Evolutionary conservation across 2,797 vertebrate species (phyloP).

Genomic region (Siniperca scherzeri): DNA sequence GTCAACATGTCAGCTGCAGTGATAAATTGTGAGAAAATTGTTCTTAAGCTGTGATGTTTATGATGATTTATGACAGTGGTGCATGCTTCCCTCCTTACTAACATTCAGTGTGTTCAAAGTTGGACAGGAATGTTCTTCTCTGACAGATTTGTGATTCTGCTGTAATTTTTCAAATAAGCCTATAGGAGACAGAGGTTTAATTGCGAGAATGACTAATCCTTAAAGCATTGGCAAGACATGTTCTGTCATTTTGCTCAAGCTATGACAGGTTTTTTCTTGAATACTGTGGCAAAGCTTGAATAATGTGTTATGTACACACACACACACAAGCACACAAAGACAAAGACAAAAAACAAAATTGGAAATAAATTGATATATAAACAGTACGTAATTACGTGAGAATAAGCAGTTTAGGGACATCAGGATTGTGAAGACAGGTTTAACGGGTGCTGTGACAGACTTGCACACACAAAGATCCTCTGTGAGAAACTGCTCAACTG

Average conservation of each 20-base stretch:
- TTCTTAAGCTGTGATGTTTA: neutral
- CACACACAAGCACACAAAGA: neutral
- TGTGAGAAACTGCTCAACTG: constrained; percentile 52
- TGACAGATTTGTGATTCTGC: neutral
- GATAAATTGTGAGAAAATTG: neutral
- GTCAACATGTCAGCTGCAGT: neutral
- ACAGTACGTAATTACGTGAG: neutral
- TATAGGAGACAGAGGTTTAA: neutral
- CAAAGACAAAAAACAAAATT: neutral
- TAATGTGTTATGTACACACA: neutral
- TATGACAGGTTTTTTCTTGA: constrained; percentile 8
- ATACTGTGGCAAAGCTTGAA: neutral
- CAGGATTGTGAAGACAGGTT: constrained; percentile 36
- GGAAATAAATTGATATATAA: neutral
- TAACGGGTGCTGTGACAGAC: constrained; percentile 21
- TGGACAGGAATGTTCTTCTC: neutral
- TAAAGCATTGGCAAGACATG: constrained; percentile 19
- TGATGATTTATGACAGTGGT: neutral
- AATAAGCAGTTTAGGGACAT: neutral
- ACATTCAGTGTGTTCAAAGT: neutral
- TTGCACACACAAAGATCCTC: constrained; percentile 55
- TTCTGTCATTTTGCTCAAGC: constrained; percentile 15
- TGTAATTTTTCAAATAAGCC: neutral
- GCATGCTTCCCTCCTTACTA: neutral
- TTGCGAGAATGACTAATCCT: constrained; percentile 4